A percentile compares a stretch with the other conserved stretches of the same genome.
phyloP scores from a whole-genome alignment of 2,888 invertebrate species.

The Troides helena region DNA sequence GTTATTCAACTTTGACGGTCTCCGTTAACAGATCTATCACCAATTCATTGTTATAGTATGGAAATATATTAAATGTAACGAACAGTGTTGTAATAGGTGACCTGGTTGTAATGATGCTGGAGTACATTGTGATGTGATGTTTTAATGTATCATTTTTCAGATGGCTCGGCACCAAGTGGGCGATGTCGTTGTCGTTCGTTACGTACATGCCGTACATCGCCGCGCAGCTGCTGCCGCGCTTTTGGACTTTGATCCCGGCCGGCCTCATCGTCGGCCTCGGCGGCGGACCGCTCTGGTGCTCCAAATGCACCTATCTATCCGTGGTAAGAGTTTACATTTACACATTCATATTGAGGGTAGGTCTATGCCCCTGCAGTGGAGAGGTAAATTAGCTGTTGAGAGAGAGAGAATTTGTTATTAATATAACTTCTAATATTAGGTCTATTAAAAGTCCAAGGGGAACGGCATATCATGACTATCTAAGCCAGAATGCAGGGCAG shows the following conservation, averaged over 20 bases:
- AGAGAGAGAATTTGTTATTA: too few species aligned
- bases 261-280: conserved; percentile 83
- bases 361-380: too few species aligned
- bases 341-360: not conserved
- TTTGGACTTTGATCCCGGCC: conserved; percentile 82
- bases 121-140: not conserved
- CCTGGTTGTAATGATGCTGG: not conserved
- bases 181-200: conserved; percentile 82
- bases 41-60: too few species aligned
- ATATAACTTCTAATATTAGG: too few species aligned
- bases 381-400: too few species aligned
- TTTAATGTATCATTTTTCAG: conserved; percentile 46
- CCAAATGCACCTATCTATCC: conserved; percentile 86
- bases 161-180: conserved; percentile 85
- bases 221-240: conserved; percentile 83
- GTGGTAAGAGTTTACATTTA: conserved; percentile 58
- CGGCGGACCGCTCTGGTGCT: conserved; percentile 84
- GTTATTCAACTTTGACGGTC: too few species aligned
- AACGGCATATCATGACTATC: too few species aligned
- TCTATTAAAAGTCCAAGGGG: too few species aligned
- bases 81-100: too few species aligned
- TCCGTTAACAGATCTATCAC: too few species aligned
- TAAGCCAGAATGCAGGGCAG: too few species aligned
- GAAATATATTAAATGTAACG: too few species aligned
- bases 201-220: conserved; percentile 85